Base-by-base conservation (phyloP, 2,797 vertebrate species). In the Catamblyrhynchus diadema region DNA sequence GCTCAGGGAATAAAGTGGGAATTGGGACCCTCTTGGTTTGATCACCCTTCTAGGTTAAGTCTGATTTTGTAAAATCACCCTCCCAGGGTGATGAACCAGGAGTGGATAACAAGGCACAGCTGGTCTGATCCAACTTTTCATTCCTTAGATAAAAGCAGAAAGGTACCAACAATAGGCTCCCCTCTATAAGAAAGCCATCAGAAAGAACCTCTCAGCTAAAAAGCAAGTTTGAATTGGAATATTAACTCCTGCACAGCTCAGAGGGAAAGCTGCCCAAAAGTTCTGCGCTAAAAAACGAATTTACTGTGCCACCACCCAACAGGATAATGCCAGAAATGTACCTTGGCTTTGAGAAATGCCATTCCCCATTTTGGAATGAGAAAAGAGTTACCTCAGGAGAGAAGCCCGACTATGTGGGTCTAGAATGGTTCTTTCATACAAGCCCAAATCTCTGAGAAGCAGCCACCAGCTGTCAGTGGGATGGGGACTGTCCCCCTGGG, bases 141-240 rank as follows among this genome's bases (percentile, higher is more conserved):
- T 51, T 69, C 57, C 61, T 84, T 28, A 48, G 32, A 78, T 65
- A 60, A 79, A 92, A 79, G 72, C 56, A 91, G n/a, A 73, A 51
- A 62, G 47, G 30, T 25, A 53, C 54, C 4, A 8, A 56, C 50
- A 81, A 72, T 45, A 83, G 82, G 28, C 10, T 90, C 20, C 65
- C 30, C 56, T 61, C 39, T 41, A 56, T 65, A 91, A 92, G n/a
- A 86, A 86, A 94, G 33, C 32, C 42, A 77, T 47, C 60, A 83
- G 39, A 80, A 86, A 67, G 51, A 75, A 81, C 48, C 48, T 89
- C 81, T 73, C 60, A 33, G 88, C 77, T 93, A 39, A 90, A 91
- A 96, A 42, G 67, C 56, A 66, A 24, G 73, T 84, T 92, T 96
- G 81, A 88, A 74, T 71, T 30, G 60, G 91, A 94, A 87, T 91